Evolutionary conservation across 2,797 vertebrate genomes (phyloP).

Genomic region (Taeniopygia guttata): DNA sequence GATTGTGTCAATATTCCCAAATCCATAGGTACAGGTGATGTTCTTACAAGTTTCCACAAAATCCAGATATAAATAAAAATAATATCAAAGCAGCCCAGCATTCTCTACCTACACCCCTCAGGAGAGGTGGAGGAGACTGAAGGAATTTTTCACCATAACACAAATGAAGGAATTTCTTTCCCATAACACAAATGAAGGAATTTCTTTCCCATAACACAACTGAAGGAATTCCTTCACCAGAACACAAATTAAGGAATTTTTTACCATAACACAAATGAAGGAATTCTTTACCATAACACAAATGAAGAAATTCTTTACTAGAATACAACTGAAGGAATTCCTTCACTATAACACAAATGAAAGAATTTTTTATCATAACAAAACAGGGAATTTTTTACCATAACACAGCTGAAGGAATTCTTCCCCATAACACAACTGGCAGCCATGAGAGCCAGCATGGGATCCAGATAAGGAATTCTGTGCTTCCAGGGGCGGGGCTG

Average conservation of each 20-base stretch:
- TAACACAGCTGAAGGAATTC: fast-evolving
- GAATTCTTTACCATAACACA: neutral
- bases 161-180: too few species aligned
- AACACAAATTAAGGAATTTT: neutral
- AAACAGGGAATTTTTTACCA: fast-evolving
- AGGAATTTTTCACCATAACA: too few species aligned
- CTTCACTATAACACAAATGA: too few species aligned
- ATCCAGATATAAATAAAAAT: too few species aligned
- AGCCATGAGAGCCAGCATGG: neutral
- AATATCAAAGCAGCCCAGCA: too few species aligned
- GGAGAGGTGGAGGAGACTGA: too few species aligned
- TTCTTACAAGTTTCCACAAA: fast-evolving
- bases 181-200: neutral
- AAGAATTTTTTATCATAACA: neutral
- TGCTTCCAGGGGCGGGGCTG: neutral
- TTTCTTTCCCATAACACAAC: neutral
- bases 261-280: neutral
- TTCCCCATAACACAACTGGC: too few species aligned
- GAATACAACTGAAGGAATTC: neutral
- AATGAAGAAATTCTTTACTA: neutral
- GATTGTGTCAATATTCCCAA: neutral
- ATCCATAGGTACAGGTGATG: neutral
- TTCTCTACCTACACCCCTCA: too few species aligned
- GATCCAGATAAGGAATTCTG: neutral
- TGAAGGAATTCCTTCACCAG: neutral